Percentiles rank a stretch among this genome's conserved stretches.
Evolutionary conservation across 2,797 vertebrate species (phyloP).

Genomic region (Clarias platycephalus): DNA sequence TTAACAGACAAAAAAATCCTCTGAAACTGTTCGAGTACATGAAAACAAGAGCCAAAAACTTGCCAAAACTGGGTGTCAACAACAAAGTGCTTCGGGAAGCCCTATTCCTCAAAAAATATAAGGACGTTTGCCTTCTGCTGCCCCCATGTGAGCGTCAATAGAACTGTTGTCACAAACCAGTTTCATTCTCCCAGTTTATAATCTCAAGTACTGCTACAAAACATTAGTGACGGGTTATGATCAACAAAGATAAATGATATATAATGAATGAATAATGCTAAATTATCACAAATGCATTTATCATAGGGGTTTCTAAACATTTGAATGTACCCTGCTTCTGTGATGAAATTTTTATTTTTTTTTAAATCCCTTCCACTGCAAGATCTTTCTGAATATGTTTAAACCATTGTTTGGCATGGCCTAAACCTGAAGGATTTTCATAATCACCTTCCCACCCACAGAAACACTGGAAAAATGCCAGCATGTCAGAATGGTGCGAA

Average conservation of each 20-base stretch:
- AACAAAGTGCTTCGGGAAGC: no score
- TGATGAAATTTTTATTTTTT: no score
- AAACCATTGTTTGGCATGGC: not conserved
- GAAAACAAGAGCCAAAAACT: no score
- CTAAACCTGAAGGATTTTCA: not conserved
- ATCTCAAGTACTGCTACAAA: not conserved
- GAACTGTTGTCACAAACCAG: not conserved
- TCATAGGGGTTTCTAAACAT: not conserved
- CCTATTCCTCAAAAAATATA: no score
- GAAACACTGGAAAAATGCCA: not conserved
- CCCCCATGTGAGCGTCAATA: constrained; percentile 63
- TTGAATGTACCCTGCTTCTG: not conserved
- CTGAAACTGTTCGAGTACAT: no score
- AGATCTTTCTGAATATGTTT: not conserved
- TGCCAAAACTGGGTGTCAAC: no score
- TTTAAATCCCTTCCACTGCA: no score
- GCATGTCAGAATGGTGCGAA: no score
- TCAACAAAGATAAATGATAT: not conserved
- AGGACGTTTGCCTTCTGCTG: constrained; percentile 21
- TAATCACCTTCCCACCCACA: not conserved
- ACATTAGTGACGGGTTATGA: not conserved
- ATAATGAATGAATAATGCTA: not conserved
- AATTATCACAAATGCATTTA: no score
- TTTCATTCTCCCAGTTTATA: no score
- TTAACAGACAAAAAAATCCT: no score